Evolutionary conservation across 23 tunicate genomes (phyloP).

Genomic region (Halocynthia roretzi): DNA sequence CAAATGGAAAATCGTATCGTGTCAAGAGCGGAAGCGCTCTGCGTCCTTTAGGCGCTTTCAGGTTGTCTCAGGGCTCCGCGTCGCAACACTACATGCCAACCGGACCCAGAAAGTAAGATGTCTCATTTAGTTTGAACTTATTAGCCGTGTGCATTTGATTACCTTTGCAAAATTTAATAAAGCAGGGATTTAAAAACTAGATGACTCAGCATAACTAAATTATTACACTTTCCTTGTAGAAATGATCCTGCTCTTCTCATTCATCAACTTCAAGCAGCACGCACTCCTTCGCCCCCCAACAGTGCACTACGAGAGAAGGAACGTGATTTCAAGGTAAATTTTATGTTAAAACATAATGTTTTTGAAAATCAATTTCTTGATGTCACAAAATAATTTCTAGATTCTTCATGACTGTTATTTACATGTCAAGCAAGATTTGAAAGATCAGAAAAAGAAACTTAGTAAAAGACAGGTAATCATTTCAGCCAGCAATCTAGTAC

Average conservation of each 20-base stretch:
- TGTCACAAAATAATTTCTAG: not conserved
- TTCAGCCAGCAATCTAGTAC: too few species aligned
- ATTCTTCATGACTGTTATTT: constrained; percentile 6
- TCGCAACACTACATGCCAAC: constrained; percentile 15
- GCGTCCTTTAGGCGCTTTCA: constrained; percentile 47
- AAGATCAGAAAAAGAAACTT: constrained; percentile 15
- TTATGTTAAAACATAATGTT: not conserved
- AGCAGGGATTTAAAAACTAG: too few species aligned
- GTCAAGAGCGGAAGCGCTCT: constrained; percentile 11
- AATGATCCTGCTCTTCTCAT: constrained; percentile 82
- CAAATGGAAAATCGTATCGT: too few species aligned
- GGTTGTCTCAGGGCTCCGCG: constrained; percentile 15
- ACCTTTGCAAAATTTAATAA: not conserved
- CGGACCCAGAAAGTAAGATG: not conserved
- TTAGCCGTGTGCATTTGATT: not conserved
- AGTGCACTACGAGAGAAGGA: constrained; percentile 34
- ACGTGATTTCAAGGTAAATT: constrained; percentile 52
- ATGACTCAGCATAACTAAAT: not conserved
- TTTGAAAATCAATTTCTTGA: not conserved
- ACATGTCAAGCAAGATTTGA: constrained; percentile 13
- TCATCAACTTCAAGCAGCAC: constrained; percentile 46
- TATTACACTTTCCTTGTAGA: constrained; percentile 17
- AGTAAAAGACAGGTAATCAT: not conserved
- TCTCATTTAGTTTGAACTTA: not conserved
- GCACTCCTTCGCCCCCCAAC: constrained; percentile 19